These are phyloP conservation scores for Spermophilus dauricus DNA, from an alignment of 2,113 vertebrate genomes.

Conservation along the genomic window DNA sequence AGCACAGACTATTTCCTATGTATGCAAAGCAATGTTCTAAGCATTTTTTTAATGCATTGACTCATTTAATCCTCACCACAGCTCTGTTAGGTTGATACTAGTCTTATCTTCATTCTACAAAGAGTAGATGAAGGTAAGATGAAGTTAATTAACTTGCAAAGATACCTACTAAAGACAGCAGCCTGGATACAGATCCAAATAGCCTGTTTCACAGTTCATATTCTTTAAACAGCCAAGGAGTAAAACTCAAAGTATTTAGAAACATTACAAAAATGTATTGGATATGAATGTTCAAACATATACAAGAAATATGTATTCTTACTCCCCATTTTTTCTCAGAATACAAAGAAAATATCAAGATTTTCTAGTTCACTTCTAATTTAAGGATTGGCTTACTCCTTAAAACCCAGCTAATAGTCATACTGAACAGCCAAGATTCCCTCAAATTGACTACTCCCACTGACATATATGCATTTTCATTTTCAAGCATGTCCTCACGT, in stretches of 20 bases:
- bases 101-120: not conserved
- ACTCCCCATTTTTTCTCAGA: not conserved
- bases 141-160: conserved; percentile 22
- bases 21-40: not conserved
- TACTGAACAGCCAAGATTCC: not conserved
- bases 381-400: not conserved
- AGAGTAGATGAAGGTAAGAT: conserved; percentile 33
- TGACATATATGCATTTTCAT: not conserved
- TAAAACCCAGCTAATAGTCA: not conserved
- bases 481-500: not conserved
- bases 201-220: not conserved
- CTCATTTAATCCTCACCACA: conserved; percentile 3
- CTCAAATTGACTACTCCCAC: too few relatives aligned
- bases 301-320: not conserved
- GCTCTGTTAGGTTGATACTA: not conserved
- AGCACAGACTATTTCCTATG: not conserved
- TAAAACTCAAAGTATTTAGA: not conserved
- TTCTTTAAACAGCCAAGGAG: not conserved
- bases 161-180: not conserved
- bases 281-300: not conserved
- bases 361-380: not conserved
- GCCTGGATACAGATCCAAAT: not conserved
- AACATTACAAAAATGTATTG: not conserved
- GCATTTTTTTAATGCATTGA: not conserved
- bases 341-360: not conserved